These are phyloP conservation scores for Centropus unirufus DNA, from an alignment of 2,113 vertebrate species.

Conservation along the genomic window DNA sequence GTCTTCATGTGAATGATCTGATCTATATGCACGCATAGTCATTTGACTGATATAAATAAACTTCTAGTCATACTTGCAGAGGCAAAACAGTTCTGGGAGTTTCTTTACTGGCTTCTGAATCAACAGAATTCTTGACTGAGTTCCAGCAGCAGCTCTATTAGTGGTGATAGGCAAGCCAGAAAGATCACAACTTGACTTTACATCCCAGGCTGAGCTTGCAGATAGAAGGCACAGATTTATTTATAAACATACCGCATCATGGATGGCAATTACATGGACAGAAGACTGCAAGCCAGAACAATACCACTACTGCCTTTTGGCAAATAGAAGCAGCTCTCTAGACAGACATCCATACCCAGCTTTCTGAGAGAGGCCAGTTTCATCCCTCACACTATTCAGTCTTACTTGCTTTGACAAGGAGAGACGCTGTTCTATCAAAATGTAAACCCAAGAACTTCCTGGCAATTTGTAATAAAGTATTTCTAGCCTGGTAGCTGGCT, in stretches of 20 bases:
- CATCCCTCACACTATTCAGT: not conserved
- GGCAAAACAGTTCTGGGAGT: not conserved
- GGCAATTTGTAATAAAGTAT: not conserved
- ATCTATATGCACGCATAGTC: not conserved
- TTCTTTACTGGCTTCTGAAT: conserved; percentile 30
- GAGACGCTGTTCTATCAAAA: not conserved
- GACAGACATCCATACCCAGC: not conserved
- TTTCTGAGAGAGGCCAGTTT: not conserved
- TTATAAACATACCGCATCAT: not conserved
- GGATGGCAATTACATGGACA: not conserved
- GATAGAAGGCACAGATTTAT: not conserved
- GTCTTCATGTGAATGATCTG: not conserved
- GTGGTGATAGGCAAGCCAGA: not conserved
- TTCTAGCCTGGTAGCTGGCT: not conserved
- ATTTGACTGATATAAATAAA: conserved; percentile 35
- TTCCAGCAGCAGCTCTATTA: conserved; percentile 11
- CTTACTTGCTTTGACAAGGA: not conserved
- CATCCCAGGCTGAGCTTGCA: not conserved
- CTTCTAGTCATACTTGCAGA: conserved; percentile 21
- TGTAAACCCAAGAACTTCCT: not conserved
- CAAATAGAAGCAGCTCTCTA: not conserved
- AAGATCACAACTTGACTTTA: not conserved
- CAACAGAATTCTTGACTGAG: conserved; percentile 54
- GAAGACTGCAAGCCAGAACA: not conserved
- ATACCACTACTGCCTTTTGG: not conserved